phyloP scores from a whole-genome alignment of 1,140 invertebrate species.

The Oedothorax gibbosus region DNA sequence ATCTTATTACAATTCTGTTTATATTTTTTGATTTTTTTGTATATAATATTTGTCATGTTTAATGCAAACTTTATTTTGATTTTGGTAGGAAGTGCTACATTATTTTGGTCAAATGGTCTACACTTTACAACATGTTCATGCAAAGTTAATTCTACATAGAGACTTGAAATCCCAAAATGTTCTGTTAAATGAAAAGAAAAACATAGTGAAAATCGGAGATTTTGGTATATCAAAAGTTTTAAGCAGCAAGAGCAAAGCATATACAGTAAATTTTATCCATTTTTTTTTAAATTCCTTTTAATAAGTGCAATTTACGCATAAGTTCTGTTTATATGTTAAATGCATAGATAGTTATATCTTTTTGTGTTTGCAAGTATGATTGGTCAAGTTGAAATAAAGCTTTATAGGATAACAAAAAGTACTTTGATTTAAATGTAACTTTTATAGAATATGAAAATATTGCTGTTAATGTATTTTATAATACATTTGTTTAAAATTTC shows the following conservation, averaged over 20 bases:
- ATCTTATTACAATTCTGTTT: not conserved
- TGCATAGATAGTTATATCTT: too few species aligned
- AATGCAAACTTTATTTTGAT: not conserved
- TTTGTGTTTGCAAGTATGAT: too few species aligned
- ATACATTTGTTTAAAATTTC: too few species aligned
- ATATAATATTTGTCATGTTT: not conserved
- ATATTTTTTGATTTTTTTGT: too few species aligned
- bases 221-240: conserved; percentile 81
- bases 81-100: conserved; percentile 70
- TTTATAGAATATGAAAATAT: too few species aligned
- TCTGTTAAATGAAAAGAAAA: conserved; percentile 75
- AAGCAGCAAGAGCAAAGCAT: conserved; percentile 72
- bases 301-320: too few species aligned
- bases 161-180: conserved; percentile 85
- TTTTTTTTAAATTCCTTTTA: not conserved
- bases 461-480: too few species aligned
- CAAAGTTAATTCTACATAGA: conserved; percentile 78
- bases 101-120: conserved; percentile 76
- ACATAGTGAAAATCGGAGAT: conserved; percentile 79
- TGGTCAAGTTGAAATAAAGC: too few species aligned
- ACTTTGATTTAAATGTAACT: too few species aligned
- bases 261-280: conserved; percentile 70
- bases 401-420: too few species aligned
- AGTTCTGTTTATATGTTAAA: too few species aligned
- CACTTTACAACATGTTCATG: conserved; percentile 81